Base-by-base conservation (phyloP, 1,140 invertebrate genomes). In the Drosophila navojoa region DNA sequence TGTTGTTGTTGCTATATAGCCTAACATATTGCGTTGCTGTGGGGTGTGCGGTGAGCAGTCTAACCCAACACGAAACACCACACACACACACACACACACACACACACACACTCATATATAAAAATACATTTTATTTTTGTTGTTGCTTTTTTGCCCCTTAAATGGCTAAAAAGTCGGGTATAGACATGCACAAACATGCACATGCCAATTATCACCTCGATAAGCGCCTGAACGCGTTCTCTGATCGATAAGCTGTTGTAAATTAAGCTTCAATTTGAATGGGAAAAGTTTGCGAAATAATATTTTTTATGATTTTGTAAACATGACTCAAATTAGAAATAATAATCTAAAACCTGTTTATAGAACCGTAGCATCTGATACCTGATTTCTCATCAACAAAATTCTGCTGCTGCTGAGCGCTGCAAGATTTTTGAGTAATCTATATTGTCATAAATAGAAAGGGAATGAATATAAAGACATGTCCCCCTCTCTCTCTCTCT, bases 51-150 rank as follows among this genome's bases (percentile, higher is more conserved):
- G n/a, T 0, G 16, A 15, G 13, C 58, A 38, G 45, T 49, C 16
- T 35, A 38, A 61, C 44, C 19, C 32, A 25, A 50, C 29, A 50
- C 35, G 13, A 61, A 61, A 50, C 45, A 25, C 49, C 15, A n/a
- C 25, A n/a, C 22, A 6, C 40, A 1, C 15, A 29, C 13, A 52
- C 13, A 27, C 4, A 50, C 10, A 50, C 27, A 53, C 11, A 19
- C 11, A 54, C 19, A 40, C 11, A 22, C 6, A 25, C 6, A 53
- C 50, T 32, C 5, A 13, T 29, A 50, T n/a, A 13, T 15, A 50
- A 2, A 25, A 5, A 54, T 32, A 38, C 10, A 13, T 32, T 38
- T 35, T 15, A n/a, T 44, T 16, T 29, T 7, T 50, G 0, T 50
- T 22, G 19, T n/a, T 29, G 27, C 13, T 11, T 7, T 50, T 50